These are phyloP conservation scores for Lymantria monacha DNA, from an alignment of 2,888 invertebrate genomes.

Conservation along the genomic window DNA sequence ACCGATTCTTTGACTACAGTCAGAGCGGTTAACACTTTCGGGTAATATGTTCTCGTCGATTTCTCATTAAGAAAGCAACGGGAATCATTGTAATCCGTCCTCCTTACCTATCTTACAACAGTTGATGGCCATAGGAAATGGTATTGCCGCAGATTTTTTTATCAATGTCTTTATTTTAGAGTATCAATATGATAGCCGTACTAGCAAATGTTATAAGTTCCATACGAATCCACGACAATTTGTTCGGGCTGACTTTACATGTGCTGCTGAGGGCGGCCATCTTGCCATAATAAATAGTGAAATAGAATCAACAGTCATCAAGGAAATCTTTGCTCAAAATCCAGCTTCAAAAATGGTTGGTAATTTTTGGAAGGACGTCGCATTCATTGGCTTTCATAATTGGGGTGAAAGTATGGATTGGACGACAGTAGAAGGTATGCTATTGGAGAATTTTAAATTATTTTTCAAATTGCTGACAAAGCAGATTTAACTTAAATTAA, in stretches of 20 bases:
- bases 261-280: slow-evolving; percentile 47
- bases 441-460: not conserved
- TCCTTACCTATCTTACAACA: too few species aligned
- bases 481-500: too few species aligned
- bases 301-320: slow-evolving; percentile 31
- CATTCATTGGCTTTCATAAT: slow-evolving; percentile 39
- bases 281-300: slow-evolving; percentile 49
- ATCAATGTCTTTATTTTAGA: slow-evolving; percentile 19
- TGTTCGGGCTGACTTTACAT: slow-evolving; percentile 46
- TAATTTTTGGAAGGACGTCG: slow-evolving; percentile 21
- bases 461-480: too few species aligned
- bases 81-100: too few species aligned
- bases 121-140: too few species aligned
- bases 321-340: slow-evolving; percentile 29
- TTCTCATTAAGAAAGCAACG: too few species aligned
- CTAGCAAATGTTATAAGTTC: slow-evolving; percentile 54
- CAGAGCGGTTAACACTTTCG: too few species aligned
- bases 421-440: slow-evolving; percentile 41
- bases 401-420: slow-evolving; percentile 40
- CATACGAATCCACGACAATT: slow-evolving; percentile 41
- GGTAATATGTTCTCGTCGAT: too few species aligned
- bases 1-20: too few species aligned
- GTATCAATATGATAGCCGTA: slow-evolving; percentile 37
- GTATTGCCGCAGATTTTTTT: too few species aligned
- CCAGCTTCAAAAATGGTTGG: slow-evolving; percentile 23